Conservation (phyloP, 1,140 invertebrate species). For the Matsumurasca onukii region DNA sequence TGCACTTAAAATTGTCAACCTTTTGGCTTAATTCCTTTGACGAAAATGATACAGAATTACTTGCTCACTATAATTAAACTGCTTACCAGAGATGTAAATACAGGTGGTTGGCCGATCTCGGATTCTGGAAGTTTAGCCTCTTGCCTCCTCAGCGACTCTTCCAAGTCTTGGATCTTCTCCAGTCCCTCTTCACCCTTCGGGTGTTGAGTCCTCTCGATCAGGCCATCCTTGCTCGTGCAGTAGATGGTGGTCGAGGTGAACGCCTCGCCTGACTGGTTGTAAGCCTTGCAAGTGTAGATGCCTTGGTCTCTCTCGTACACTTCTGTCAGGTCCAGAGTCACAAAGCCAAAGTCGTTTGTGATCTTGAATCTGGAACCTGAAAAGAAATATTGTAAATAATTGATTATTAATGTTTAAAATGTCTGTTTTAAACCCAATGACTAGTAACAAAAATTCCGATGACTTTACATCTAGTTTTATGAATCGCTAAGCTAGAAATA, state of each 20-base stretch:
- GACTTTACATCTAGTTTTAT: too few species aligned
- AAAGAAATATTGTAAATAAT: constrained; percentile 3
- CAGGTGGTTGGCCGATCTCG: constrained; percentile 78
- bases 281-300: constrained; percentile 88
- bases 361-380: constrained; percentile 75
- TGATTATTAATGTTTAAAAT: too few species aligned
- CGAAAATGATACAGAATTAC: too few species aligned
- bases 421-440: too few species aligned
- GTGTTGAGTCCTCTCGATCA: constrained; percentile 89
- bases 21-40: too few species aligned
- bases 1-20: too few species aligned
- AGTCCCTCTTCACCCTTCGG: constrained; percentile 89
- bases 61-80: not conserved
- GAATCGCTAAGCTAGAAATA: too few species aligned
- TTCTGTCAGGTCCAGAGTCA: constrained; percentile 85
- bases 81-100: constrained; percentile 74
- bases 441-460: too few species aligned
- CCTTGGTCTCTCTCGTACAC: constrained; percentile 93
- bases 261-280: constrained; percentile 83
- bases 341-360: constrained; percentile 90
- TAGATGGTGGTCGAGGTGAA: constrained; percentile 89
- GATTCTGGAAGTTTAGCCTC: constrained; percentile 65
- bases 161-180: constrained; percentile 86
- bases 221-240: constrained; percentile 75
- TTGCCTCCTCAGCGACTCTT: constrained; percentile 77